Conservation (phyloP, 2,113 vertebrate species). For the Calidris pugnax region DNA sequence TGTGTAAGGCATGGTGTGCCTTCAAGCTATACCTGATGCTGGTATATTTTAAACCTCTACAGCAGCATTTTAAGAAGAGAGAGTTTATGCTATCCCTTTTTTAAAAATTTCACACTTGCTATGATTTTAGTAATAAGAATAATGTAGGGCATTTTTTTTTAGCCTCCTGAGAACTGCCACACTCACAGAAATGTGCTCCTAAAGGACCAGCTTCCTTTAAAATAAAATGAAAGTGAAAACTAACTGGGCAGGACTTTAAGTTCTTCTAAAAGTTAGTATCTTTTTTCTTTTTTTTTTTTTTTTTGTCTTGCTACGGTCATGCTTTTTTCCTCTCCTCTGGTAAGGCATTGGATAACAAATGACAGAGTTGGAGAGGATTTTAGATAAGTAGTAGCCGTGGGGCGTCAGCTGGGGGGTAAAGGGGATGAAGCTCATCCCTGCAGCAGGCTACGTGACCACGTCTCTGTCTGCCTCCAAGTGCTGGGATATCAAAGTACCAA, state of each 20-base stretch:
- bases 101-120: neutral
- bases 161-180: neutral
- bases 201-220: neutral
- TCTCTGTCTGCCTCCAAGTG: accelerated
- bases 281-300: neutral
- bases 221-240: neutral
- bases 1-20: neutral
- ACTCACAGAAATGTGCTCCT: neutral
- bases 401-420: neutral
- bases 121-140: neutral
- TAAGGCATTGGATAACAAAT: neutral
- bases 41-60: neutral
- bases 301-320: neutral
- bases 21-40: neutral
- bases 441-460: neutral
- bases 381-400: neutral
- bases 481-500: neutral
- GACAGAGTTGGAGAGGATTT: neutral
- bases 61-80: neutral
- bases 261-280: neutral
- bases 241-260: neutral
- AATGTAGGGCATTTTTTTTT: neutral
- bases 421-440: neutral
- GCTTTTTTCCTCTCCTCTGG: neutral
- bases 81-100: neutral